A percentile compares a stretch with the other conserved stretches of the same genome.
Evolutionary conservation across 2,888 invertebrate genomes (phyloP).

Genomic region (Philereme vetulata): DNA sequence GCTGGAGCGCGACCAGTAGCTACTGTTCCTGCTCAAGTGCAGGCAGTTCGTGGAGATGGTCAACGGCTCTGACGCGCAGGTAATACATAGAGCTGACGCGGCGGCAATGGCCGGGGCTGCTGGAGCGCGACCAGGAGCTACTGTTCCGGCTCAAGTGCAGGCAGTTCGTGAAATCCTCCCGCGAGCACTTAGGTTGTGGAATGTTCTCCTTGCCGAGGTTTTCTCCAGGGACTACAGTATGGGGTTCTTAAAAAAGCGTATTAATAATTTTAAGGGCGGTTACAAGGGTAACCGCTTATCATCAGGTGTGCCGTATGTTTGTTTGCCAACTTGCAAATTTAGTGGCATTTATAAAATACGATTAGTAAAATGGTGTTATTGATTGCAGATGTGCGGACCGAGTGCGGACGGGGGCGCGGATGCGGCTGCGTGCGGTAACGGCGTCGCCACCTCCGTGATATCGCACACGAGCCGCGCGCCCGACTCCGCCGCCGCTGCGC

Average conservation of each 20-base stretch:
- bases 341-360: too few relatives aligned
- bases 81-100: conserved; percentile 93
- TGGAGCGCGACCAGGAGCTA: conserved; percentile 95
- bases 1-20: conserved; percentile 94
- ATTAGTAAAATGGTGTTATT: not conserved
- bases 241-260: too few relatives aligned
- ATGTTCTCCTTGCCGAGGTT: too few relatives aligned
- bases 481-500: conserved; percentile 18
- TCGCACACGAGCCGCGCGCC: conserved; percentile 86
- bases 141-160: conserved; percentile 98
- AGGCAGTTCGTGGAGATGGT: conserved; percentile 91
- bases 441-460: conserved; percentile 90
- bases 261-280: too few relatives aligned
- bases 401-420: conserved; percentile 47
- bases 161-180: conserved; percentile 98
- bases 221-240: too few relatives aligned
- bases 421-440: conserved; percentile 49
- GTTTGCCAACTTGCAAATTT: too few relatives aligned
- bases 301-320: too few relatives aligned
- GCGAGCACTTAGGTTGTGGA: too few relatives aligned
- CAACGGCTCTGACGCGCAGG: conserved; percentile 92
- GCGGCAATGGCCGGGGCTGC: conserved; percentile 95
- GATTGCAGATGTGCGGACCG: not conserved
- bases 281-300: too few relatives aligned
- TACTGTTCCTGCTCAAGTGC: conserved; percentile 97